phyloP scores from a whole-genome alignment of 2,888 invertebrate genomes.

The Drosophila anceps region DNA sequence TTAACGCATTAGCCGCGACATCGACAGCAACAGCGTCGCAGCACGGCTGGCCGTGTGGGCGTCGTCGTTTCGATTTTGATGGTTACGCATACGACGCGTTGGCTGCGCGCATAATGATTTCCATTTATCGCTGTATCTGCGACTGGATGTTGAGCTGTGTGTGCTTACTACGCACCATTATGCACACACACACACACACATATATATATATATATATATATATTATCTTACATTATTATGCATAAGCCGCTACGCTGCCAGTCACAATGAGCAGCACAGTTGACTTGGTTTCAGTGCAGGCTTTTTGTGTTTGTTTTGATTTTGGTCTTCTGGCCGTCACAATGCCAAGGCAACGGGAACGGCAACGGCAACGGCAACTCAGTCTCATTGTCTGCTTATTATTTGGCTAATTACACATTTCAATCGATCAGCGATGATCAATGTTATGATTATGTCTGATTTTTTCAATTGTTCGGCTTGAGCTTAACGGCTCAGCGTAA shows the following conservation, averaged over 20 bases:
- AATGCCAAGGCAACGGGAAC: slow-evolving; percentile 68
- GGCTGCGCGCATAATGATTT: slow-evolving; percentile 63
- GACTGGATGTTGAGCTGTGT: slow-evolving; percentile 28
- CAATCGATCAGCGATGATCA: slow-evolving; percentile 51
- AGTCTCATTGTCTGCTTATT: slow-evolving; percentile 57
- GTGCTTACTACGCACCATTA: slow-evolving; percentile 73
- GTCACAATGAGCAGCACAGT: slow-evolving; percentile 34
- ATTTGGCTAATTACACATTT: slow-evolving; percentile 71
- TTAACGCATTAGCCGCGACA: slow-evolving; percentile 69
- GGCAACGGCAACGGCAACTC: slow-evolving; percentile 49
- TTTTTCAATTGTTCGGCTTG: slow-evolving; percentile 30
- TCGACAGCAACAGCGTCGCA: background rate
- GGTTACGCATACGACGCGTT: slow-evolving; percentile 76
- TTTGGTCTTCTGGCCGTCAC: slow-evolving; percentile 55
- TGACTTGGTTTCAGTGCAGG: slow-evolving; percentile 36
- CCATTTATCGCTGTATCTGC: slow-evolving; percentile 42
- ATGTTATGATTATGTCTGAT: slow-evolving; percentile 49
- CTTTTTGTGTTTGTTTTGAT: slow-evolving; percentile 47
- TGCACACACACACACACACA: slow-evolving; percentile 40
- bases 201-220: background rate
- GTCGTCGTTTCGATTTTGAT: slow-evolving; percentile 41
- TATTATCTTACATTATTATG: slow-evolving; percentile 2
- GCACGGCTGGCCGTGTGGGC: slow-evolving; percentile 52
- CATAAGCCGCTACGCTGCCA: slow-evolving; percentile 9
- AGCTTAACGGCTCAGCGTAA: slow-evolving; percentile 27